A percentile compares a stretch with the other conserved stretches of the same genome.
Conservation (phyloP, 23 tunicate species). For the Ascidia mentula region DNA sequence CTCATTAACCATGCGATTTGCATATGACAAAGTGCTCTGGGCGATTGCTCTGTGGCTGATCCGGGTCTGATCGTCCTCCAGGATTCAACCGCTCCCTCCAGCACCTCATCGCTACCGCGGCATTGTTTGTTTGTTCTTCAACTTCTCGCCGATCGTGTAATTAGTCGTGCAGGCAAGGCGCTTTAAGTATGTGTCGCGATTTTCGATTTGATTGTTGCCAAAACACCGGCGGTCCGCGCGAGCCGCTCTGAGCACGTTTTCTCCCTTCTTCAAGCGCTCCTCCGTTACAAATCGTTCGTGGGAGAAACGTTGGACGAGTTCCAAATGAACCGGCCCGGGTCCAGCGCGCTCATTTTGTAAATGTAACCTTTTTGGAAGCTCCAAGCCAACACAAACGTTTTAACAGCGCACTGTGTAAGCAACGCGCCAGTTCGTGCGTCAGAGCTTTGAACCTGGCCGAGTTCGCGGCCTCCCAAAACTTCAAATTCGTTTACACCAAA, state of each 20-base stretch:
- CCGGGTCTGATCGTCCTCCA: background rate
- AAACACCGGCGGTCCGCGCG: background rate
- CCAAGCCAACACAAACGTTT: too few species aligned
- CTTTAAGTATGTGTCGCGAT: conserved; percentile 5
- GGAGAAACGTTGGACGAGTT: background rate
- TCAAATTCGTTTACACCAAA: too few species aligned
- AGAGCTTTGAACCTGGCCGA: background rate
- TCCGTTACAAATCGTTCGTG: background rate
- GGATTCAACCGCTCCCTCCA: background rate
- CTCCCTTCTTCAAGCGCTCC: conserved; percentile 4
- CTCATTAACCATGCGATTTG: background rate
- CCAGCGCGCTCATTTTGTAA: background rate
- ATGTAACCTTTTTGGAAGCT: background rate
- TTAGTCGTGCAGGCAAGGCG: background rate
- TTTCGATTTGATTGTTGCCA: background rate
- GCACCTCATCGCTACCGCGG: too few species aligned
- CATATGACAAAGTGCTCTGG: conserved; percentile 2
- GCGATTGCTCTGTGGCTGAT: background rate
- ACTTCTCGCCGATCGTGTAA: background rate
- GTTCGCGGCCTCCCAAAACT: background rate
- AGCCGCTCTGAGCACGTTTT: background rate
- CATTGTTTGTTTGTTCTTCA: background rate
- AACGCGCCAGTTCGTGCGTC: conserved; percentile 2
- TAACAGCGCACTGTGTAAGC: background rate
- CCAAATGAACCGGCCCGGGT: background rate